Conservation (phyloP, 2,888 invertebrate species). For the Noctua janthe region DNA sequence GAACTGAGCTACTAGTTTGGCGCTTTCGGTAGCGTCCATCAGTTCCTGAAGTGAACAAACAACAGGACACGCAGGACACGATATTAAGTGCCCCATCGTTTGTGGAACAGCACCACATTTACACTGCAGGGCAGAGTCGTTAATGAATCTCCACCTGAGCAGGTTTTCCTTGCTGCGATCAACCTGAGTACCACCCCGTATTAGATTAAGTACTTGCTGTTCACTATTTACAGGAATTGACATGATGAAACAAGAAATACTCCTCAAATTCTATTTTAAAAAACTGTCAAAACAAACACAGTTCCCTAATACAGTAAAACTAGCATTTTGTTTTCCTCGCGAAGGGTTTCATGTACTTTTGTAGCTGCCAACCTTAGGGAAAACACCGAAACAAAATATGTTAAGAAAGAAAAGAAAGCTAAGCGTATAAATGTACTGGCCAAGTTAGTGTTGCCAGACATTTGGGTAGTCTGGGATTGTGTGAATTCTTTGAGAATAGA, state of each 20-base stretch:
- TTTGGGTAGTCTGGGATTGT: constrained; percentile 15
- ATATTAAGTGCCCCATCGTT: too few relatives aligned
- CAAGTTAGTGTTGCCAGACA: constrained; percentile 57
- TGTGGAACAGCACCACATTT: too few relatives aligned
- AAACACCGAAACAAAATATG: constrained; percentile 61
- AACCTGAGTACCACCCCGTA: too few relatives aligned
- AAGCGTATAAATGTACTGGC: constrained; percentile 59
- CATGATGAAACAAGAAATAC: not conserved
- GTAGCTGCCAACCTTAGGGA: constrained; percentile 65
- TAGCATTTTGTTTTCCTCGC: constrained; percentile 51
- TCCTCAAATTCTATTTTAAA: not conserved
- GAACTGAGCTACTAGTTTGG: too few relatives aligned
- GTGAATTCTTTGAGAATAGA: not conserved
- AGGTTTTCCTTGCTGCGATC: too few relatives aligned
- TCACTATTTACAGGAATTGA: not conserved
- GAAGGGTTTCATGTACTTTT: constrained; percentile 59
- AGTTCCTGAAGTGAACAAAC: too few relatives aligned
- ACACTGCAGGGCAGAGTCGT: too few relatives aligned
- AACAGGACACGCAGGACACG: too few relatives aligned
- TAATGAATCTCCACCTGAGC: too few relatives aligned
- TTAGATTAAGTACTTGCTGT: too few relatives aligned
- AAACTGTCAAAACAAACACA: constrained; percentile 31
- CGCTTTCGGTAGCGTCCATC: too few relatives aligned
- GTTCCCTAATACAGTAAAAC: constrained; percentile 29
- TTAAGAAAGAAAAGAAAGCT: constrained; percentile 63